Percentiles rank a stretch among this genome's conserved stretches.
These are phyloP conservation scores for Zosterops pallidus DNA, from an alignment of 2,113 vertebrate species.

Conservation along the genomic window DNA sequence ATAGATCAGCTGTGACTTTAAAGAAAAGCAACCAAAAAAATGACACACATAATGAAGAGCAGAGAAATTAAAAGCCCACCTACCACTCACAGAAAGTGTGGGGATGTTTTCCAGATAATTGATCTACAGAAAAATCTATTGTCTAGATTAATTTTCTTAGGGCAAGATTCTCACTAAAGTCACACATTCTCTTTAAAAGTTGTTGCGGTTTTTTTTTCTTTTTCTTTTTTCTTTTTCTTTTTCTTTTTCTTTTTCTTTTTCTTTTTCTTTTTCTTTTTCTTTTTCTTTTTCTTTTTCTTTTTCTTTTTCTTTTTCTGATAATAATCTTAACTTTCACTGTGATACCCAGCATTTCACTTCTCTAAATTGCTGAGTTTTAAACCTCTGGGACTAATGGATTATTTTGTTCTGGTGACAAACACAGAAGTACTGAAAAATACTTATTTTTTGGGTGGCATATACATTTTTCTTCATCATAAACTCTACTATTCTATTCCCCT, in stretches of 20 bases:
- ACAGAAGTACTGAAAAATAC: not conserved
- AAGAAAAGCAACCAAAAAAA: not conserved
- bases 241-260: not conserved
- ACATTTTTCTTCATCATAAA: not conserved
- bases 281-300: no score
- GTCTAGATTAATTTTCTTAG: not conserved
- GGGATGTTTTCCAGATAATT: not conserved
- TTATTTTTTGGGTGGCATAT: not conserved
- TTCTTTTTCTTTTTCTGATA: not conserved
- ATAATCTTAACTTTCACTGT: not conserved
- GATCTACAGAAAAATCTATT: not conserved
- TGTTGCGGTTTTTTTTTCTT: no score
- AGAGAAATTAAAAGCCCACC: not conserved
- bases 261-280: fast-evolving
- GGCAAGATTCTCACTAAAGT: not conserved
- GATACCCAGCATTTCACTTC: not conserved
- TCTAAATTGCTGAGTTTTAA: not conserved
- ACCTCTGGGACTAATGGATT: not conserved
- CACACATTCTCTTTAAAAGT: not conserved
- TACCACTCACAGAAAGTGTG: not conserved
- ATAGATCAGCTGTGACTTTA: not conserved
- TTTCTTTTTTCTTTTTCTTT: no score
- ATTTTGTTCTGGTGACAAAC: not conserved
- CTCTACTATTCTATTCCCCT: not conserved
- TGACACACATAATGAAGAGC: not conserved